Evolutionary conservation across 2,797 vertebrate species (phyloP).

Genomic region (Odontamblyopus lacepedii): DNA sequence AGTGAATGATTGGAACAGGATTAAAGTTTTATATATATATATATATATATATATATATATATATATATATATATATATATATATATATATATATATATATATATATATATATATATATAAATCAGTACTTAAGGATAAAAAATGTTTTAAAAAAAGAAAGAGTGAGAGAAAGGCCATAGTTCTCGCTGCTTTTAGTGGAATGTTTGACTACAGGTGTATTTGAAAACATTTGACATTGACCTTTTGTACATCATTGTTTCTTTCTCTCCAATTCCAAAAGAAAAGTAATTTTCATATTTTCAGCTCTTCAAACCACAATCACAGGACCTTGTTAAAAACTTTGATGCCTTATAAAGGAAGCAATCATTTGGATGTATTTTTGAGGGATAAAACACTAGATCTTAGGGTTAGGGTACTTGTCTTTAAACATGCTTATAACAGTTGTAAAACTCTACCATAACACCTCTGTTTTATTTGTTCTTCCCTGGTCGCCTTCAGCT

Average conservation of each 20-base stretch:
- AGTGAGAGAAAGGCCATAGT: background rate
- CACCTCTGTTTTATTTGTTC: constrained; percentile 8
- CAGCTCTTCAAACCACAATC: too few relatives aligned
- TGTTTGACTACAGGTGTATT: background rate
- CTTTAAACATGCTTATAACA: background rate
- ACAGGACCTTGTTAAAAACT: background rate
- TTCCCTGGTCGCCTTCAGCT: constrained; percentile 59
- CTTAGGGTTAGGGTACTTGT: background rate
- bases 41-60: too few relatives aligned
- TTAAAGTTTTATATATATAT: too few relatives aligned
- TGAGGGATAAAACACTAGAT: background rate
- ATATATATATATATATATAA: too few relatives aligned
- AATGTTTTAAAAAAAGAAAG: too few relatives aligned
- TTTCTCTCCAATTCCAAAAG: background rate
- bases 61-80: too few relatives aligned
- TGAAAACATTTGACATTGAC: too few relatives aligned
- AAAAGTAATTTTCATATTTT: background rate
- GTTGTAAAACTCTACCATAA: background rate
- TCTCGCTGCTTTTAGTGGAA: background rate
- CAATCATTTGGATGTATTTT: background rate
- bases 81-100: too few relatives aligned
- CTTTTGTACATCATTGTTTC: background rate
- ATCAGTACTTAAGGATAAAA: too few relatives aligned
- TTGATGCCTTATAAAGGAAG: background rate
- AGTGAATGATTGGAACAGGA: too few relatives aligned